Evolutionary conservation across 2,888 invertebrate genomes (phyloP).

Genomic region (Scaptomyza polygonia): DNA sequence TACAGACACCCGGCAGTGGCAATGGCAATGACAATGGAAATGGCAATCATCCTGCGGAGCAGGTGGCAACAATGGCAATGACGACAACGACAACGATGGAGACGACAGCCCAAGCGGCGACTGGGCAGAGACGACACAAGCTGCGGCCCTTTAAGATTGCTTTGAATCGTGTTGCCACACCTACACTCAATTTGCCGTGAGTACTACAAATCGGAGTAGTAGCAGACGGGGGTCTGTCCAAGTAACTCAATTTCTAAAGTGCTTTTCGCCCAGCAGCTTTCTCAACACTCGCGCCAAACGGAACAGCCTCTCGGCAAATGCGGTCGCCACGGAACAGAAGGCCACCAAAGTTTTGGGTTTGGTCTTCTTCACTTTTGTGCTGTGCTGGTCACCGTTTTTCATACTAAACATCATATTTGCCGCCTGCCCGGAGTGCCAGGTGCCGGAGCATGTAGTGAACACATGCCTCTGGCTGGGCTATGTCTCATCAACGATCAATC

Average conservation of each 20-base stretch:
- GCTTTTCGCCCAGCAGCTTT: constrained; percentile 85
- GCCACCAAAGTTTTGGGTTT: constrained; percentile 94
- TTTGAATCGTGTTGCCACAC: constrained; percentile 87
- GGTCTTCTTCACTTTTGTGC: constrained; percentile 96
- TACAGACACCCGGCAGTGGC: constrained; percentile 12
- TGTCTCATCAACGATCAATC: constrained; percentile 96
- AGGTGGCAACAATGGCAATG: constrained; percentile 25
- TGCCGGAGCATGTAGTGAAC: constrained; percentile 89
- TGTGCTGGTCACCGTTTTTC: constrained; percentile 97
- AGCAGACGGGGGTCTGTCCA: neutral
- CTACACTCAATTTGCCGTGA: constrained; percentile 86
- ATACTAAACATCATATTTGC: constrained; percentile 94
- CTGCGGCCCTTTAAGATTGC: constrained; percentile 87
- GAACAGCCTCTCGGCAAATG: constrained; percentile 90
- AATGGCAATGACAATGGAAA: constrained; percentile 37
- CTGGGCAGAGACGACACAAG: constrained; percentile 87
- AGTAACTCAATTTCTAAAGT: constrained; percentile 6
- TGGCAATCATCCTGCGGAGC: constrained; percentile 5
- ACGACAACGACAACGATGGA: constrained; percentile 85
- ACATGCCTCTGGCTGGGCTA: constrained; percentile 96
- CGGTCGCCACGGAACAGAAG: constrained; percentile 96
- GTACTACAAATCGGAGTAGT: constrained; percentile 32
- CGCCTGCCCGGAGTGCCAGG: constrained; percentile 91
- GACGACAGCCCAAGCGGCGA: constrained; percentile 86
- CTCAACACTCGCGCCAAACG: constrained; percentile 89